Evolutionary conservation across 2,888 invertebrate species (phyloP).

Genomic region (Pachliopta kotzebuea): DNA sequence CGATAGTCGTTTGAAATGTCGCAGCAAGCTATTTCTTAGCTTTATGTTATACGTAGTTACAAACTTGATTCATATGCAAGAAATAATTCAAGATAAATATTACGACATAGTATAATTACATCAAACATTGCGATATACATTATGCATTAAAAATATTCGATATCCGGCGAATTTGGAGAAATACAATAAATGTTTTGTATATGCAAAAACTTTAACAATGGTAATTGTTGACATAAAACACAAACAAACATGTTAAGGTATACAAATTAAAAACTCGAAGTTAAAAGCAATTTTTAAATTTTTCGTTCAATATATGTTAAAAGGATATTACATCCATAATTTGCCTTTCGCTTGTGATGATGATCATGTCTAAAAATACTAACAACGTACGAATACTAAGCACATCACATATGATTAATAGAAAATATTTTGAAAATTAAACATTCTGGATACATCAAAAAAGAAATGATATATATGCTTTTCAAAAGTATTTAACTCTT

Average conservation of each 20-base stretch:
- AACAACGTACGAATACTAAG: too few relatives aligned
- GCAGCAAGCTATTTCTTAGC: constrained; percentile 52
- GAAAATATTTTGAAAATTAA: neutral
- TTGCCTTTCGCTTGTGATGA: too few relatives aligned
- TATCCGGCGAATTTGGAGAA: too few relatives aligned
- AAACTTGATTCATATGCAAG: neutral
- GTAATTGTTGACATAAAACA: too few relatives aligned
- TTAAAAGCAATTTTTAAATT: too few relatives aligned
- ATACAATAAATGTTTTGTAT: too few relatives aligned
- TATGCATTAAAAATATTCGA: neutral
- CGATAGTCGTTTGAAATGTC: constrained; percentile 66
- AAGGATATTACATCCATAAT: too few relatives aligned
- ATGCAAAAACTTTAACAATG: too few relatives aligned
- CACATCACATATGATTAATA: neutral
- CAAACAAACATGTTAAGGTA: too few relatives aligned
- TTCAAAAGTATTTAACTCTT: neutral
- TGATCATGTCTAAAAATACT: too few relatives aligned
- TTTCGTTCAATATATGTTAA: too few relatives aligned
- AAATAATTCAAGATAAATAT: neutral
- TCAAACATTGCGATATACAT: neutral
- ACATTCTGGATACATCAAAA: neutral
- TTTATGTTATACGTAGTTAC: constrained; percentile 32
- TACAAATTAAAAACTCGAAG: too few relatives aligned
- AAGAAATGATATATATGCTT: neutral
- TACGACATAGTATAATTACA: neutral